Conservation (phyloP, 2,113 vertebrate species). For the Tichodroma muraria region DNA sequence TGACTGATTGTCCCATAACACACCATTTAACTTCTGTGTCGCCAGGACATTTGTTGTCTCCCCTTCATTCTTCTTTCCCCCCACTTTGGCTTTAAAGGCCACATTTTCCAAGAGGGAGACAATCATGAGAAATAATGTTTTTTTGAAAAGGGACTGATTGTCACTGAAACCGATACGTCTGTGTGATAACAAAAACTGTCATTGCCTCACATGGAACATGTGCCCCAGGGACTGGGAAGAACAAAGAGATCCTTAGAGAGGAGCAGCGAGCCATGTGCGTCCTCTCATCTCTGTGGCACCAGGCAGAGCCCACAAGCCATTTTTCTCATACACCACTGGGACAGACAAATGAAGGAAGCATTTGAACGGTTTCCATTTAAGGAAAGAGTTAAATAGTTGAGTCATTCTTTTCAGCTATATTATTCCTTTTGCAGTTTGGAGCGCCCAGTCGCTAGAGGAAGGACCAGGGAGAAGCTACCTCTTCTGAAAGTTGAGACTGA, state of each 20-base stretch:
- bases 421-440: not conserved
- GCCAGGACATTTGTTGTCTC: constrained; percentile 46
- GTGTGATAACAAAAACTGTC: constrained; percentile 75
- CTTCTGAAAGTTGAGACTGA: not conserved
- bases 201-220: constrained; percentile 65
- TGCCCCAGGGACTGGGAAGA: constrained; percentile 59
- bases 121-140: constrained; percentile 68
- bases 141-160: constrained; percentile 63
- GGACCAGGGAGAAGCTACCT: not conserved
- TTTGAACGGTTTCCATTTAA: constrained; percentile 52
- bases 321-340: constrained; percentile 67
- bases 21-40: constrained; percentile 35
- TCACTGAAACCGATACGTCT: constrained; percentile 72
- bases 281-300: constrained; percentile 71
- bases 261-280: constrained; percentile 26
- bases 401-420: constrained; percentile 43
- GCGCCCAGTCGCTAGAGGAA: not conserved
- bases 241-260: constrained; percentile 76
- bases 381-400: constrained; percentile 51
- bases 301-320: constrained; percentile 68
- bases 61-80: not conserved
- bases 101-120: constrained; percentile 59
- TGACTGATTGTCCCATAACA: constrained; percentile 21
- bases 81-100: constrained; percentile 35
- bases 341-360: constrained; percentile 61